phyloP scores from a whole-genome alignment of 2,113 vertebrate species.

The Microtus oregoni region DNA sequence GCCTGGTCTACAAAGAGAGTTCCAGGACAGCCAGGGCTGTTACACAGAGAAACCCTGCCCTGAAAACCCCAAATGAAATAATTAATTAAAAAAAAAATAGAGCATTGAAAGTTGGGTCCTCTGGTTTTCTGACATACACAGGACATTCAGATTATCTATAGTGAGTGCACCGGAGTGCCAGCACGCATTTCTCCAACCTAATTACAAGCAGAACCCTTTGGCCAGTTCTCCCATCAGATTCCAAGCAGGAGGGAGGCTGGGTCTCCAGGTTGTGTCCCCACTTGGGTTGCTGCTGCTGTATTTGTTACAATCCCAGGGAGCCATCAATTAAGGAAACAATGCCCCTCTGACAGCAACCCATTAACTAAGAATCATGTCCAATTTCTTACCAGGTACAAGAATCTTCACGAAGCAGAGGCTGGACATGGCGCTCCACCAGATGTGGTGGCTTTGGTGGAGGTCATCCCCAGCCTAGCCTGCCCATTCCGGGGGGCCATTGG shows the following conservation, averaged over 20 bases:
- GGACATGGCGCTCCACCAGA: neutral
- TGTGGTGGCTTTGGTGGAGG: neutral
- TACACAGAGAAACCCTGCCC: too few relatives aligned
- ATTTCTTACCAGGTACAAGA: neutral
- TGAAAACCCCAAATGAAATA: too few relatives aligned
- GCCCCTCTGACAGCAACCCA: neutral
- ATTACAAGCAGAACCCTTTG: neutral
- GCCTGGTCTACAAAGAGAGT: too few relatives aligned
- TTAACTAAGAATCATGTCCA: neutral
- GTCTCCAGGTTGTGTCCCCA: neutral
- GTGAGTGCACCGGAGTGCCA: rapidly evolving
- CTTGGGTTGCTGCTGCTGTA: neutral
- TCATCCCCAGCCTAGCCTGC: neutral
- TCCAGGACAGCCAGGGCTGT: too few relatives aligned
- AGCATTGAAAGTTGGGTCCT: neutral
- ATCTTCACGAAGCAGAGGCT: neutral
- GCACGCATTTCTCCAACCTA: neutral
- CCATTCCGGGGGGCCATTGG: too few relatives aligned
- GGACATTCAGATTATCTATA: neutral
- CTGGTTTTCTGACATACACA: neutral
- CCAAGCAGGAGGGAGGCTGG: neutral
- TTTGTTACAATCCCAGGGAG: neutral
- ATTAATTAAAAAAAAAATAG: neutral
- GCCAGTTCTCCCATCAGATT: neutral
- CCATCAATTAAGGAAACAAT: neutral